phyloP scores from a whole-genome alignment of 2,888 invertebrate genomes.

The Thera britannica region DNA sequence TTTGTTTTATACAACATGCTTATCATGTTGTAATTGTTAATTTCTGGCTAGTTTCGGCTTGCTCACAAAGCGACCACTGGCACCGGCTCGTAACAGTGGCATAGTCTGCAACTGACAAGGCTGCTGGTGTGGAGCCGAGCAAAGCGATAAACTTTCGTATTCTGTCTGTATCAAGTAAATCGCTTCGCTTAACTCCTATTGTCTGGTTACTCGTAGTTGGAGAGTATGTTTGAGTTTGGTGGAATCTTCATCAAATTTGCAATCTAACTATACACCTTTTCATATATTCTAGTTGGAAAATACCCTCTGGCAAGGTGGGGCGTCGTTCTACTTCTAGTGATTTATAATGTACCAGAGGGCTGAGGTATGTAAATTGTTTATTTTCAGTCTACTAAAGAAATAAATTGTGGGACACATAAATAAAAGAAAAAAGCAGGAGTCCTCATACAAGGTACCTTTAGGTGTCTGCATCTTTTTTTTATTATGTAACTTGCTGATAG shows the following conservation, averaged over 20 bases:
- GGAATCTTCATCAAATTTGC: conserved; percentile 12
- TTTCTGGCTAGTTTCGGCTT: not conserved
- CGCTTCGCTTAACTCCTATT: conserved; percentile 27
- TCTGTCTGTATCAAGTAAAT: conserved; percentile 18
- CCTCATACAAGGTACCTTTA: no score
- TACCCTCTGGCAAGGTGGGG: not conserved
- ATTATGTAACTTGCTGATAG: no score
- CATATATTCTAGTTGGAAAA: not conserved
- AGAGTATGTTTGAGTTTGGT: not conserved
- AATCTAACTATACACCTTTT: conserved; percentile 8
- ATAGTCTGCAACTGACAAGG: conserved; percentile 21
- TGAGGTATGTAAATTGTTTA: no score
- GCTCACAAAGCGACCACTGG: not conserved
- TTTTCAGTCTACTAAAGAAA: no score
- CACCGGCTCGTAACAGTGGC: not conserved
- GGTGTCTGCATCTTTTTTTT: no score
- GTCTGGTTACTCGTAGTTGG: conserved; percentile 12
- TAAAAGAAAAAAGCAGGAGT: no score
- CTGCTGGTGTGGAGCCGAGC: conserved; percentile 19
- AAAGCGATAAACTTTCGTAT: conserved; percentile 28
- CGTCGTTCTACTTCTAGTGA: no score
- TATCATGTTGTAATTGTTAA: not conserved
- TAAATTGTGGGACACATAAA: no score
- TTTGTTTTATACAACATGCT: no score
- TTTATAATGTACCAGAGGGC: no score